Evolutionary conservation across 2,797 vertebrate genomes (phyloP), one percentile per base, ranked within the genome.

Genomic region (Microtus agrestis): DNA sequence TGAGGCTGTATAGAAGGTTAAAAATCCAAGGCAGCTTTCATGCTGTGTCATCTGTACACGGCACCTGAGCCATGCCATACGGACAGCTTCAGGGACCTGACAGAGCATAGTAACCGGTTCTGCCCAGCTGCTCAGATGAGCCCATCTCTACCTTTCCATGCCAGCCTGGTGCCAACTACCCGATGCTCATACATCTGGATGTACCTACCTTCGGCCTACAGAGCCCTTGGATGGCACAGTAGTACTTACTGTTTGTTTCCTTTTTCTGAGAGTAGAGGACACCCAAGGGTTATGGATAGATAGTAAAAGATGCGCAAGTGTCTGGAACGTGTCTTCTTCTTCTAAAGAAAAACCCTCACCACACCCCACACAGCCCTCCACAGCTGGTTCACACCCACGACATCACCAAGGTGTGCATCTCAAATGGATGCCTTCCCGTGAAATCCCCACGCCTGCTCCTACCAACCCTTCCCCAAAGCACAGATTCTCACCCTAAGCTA

Each of bases 401-500:
- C 7, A 23, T 6, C 86, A 80, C 78, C 43, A 65, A 93, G 88
- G 43, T 29, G 37, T 29, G 12, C 43, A 84, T 51, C 61, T 80
- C 77, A 87, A 29, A 65, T 5, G 31, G n/a, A 91, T 25, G 25
- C 34, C 61, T 37, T 15, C 34, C 21, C 10, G 85, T 43, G 54
- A 78, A 96, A 80, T 82, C 61, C 27, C 61, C 78, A 78, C 67
- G 29, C 43, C 73, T 79, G 59, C 82, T 79, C 73, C 56, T 84
- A 63, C 11, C 48, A 48, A 79, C 73, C 11, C 25, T 48, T 87
- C 54, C 14, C 29, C 54, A 73, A 63, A 87, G 56, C 31, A 88
- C 65, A 59, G 34, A 65, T 76, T 15, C 69, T 82, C 29, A 46
- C 56, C 27, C 15, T 74, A 48, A 48, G 74, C 65, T 29, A 82